phyloP scores from a whole-genome alignment of 2,888 invertebrate species.

The Teleiodes luculella region DNA sequence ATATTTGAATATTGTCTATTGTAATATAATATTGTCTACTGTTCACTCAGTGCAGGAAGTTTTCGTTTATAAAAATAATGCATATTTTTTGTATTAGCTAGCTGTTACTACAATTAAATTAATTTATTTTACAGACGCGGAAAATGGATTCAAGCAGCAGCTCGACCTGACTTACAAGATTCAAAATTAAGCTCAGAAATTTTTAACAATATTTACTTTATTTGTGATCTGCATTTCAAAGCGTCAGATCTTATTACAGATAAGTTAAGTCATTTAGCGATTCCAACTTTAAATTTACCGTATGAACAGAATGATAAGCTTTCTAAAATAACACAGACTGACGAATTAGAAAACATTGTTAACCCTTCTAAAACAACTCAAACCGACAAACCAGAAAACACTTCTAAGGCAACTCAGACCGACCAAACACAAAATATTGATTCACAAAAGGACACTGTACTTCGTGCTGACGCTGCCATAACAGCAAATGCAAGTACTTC shows the following conservation, averaged over 20 bases:
- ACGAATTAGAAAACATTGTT: neutral
- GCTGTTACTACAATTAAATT: too few species aligned
- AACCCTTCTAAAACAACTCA: too few species aligned
- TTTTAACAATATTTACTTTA: neutral
- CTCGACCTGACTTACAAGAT: conserved; percentile 8
- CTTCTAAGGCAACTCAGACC: too few species aligned
- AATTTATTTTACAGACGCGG: neutral
- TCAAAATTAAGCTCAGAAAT: neutral
- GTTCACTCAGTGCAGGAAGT: too few species aligned
- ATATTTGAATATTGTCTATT: too few species aligned
- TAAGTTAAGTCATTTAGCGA: neutral
- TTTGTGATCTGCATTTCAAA: conserved; percentile 10
- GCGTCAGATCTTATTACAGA: neutral
- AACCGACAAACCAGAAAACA: neutral
- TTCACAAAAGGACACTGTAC: too few species aligned
- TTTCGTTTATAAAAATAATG: too few species aligned
- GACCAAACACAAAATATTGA: neutral
- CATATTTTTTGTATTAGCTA: too few species aligned
- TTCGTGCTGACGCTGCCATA: neutral
- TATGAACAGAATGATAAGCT: neutral
- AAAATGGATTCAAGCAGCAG: neutral
- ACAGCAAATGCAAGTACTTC: neutral
- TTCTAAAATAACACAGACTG: conserved; percentile 10
- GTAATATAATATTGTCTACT: too few species aligned
- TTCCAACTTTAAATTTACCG: neutral